phyloP scores from a whole-genome alignment of 1,140 invertebrate genomes.

The Conus ventricosus region DNA sequence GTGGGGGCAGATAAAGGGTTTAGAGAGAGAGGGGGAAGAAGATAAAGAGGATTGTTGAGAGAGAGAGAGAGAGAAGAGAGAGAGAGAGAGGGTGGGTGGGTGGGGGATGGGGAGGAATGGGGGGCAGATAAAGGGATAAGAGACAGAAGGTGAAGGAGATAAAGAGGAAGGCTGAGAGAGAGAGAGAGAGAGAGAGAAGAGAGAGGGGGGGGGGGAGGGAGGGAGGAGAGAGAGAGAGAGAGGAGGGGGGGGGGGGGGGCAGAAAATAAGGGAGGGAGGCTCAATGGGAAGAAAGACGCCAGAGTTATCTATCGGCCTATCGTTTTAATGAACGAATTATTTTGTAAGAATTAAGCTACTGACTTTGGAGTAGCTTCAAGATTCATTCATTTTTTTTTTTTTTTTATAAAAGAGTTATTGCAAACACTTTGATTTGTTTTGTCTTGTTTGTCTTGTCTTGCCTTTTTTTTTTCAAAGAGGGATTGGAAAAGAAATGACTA shows the following conservation, averaged over 20 bases:
- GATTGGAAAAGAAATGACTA: too few relatives aligned
- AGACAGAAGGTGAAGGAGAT: too few relatives aligned
- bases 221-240: background rate
- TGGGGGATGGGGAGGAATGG: background rate
- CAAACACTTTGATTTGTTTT: too few relatives aligned
- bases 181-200: slow-evolving; percentile 15
- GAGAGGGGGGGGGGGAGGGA: background rate
- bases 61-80: background rate
- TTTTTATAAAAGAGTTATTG: too few relatives aligned
- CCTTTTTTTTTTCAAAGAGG: too few relatives aligned
- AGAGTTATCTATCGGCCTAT: too few relatives aligned
- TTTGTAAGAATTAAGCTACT: too few relatives aligned
- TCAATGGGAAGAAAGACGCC: background rate
- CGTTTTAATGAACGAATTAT: too few relatives aligned
- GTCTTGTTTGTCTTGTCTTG: too few relatives aligned
- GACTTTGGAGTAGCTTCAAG: too few relatives aligned
- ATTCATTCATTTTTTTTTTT: too few relatives aligned
- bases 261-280: background rate
- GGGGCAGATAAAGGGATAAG: background rate
- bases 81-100: background rate
- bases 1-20: background rate
- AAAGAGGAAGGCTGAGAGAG: slow-evolving; percentile 9
- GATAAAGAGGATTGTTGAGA: too few relatives aligned
- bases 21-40: background rate
- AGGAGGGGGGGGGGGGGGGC: background rate